Evolutionary conservation across 2,888 invertebrate species (phyloP).

Genomic region (Lamellibrachia satsuma): DNA sequence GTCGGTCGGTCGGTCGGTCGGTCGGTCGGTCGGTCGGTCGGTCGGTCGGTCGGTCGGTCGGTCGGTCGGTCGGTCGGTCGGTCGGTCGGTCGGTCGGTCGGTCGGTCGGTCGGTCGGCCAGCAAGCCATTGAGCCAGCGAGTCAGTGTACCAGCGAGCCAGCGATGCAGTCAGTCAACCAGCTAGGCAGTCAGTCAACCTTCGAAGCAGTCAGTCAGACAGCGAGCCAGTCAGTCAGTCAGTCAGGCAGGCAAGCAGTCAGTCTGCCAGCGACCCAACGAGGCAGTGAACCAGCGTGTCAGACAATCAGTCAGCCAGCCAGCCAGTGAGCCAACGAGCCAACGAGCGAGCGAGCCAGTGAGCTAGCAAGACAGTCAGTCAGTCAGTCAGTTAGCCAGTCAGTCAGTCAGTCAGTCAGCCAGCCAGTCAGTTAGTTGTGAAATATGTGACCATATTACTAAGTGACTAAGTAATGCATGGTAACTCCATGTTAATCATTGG

Average conservation of each 20-base stretch:
- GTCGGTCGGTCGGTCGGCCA: not conserved
- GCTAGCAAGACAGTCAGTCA: no score
- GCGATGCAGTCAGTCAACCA: not conserved
- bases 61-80: not conserved
- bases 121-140: slow-evolving; percentile 50
- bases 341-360: no score
- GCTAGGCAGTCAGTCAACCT: not conserved
- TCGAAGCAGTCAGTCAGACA: not conserved
- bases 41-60: slow-evolving; percentile 25
- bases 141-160: not conserved
- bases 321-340: no score
- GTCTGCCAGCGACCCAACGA: not conserved
- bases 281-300: no score
- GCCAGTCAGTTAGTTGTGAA: no score
- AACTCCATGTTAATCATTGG: no score
- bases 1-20: slow-evolving; percentile 30
- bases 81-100: no score
- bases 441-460: no score
- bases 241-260: not conserved
- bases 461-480: no score
- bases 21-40: slow-evolving; percentile 31
- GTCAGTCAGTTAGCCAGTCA: no score
- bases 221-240: not conserved
- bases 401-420: no score
- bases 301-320: no score